Evolutionary conservation across 2,113 vertebrate species (phyloP).

Genomic region (Porphyrio hochstetteri): DNA sequence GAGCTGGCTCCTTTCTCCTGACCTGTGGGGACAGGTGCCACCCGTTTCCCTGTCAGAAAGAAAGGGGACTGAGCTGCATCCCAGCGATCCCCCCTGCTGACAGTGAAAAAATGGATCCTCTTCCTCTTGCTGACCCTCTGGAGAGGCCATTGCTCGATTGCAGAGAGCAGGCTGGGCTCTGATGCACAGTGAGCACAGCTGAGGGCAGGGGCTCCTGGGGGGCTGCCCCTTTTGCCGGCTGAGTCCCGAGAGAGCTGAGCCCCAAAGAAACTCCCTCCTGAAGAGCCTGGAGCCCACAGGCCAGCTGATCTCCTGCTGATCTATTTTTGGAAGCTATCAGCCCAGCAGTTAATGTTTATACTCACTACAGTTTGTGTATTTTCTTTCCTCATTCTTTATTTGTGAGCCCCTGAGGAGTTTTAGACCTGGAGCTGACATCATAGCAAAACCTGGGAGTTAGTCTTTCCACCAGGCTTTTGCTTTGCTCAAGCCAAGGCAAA

Average conservation of each 20-base stretch:
- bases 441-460: background rate
- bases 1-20: background rate
- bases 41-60: background rate
- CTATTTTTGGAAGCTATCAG: background rate
- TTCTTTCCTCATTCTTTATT: background rate
- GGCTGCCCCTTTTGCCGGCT: background rate
- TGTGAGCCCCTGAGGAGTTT: background rate
- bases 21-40: background rate
- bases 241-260: background rate
- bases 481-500: background rate
- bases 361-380: background rate
- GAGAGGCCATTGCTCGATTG: rapidly evolving
- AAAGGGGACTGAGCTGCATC: background rate
- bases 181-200: rapidly evolving
- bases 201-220: background rate
- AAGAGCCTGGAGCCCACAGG: background rate
- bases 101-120: background rate
- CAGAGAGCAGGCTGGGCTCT: background rate
- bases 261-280: background rate
- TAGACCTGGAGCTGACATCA: background rate
- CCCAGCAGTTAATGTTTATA: background rate
- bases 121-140: background rate
- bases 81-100: background rate
- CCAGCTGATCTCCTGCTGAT: background rate
- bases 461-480: background rate